These are phyloP conservation scores for Steinernema carpocapsae DNA, from an alignment of 2,888 invertebrate species.

Conservation along the genomic window DNA sequence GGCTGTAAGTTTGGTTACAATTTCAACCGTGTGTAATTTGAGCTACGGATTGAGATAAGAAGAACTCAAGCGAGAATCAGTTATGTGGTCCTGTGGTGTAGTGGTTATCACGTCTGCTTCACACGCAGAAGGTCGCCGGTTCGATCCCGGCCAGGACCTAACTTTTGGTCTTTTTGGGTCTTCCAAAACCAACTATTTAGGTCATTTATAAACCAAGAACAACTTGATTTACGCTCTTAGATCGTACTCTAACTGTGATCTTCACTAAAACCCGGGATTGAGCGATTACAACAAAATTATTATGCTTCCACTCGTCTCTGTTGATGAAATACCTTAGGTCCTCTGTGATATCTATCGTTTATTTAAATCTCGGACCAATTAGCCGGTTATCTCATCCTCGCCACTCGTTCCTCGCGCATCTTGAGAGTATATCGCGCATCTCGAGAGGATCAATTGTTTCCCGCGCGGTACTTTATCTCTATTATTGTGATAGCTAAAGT, in stretches of 20 bases:
- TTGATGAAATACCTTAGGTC: neutral
- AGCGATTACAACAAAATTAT: neutral
- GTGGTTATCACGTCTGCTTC: constrained; percentile 64
- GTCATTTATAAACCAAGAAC: neutral
- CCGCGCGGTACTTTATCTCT: neutral
- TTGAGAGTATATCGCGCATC: too few species aligned
- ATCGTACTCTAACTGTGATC: neutral
- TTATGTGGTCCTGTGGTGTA: constrained; percentile 50
- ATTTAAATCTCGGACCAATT: constrained; percentile 5
- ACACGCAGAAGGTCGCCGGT: constrained; percentile 63
- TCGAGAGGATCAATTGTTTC: constrained; percentile 17
- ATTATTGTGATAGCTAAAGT: neutral
- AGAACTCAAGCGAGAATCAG: too few species aligned
- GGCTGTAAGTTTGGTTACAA: too few species aligned
- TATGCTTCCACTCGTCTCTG: neutral
- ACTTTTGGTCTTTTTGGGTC: neutral
- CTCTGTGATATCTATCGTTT: neutral
- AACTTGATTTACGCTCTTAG: neutral
- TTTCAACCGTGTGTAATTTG: neutral
- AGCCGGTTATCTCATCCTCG: neutral
- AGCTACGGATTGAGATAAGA: neutral
- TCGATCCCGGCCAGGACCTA: constrained; percentile 56
- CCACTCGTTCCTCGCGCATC: too few species aligned
- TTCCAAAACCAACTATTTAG: neutral
- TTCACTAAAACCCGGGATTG: neutral